Evolutionary conservation across 37 sponge, comb jelly and placozoan species (phyloP).

Genomic region (Beroe ovata): DNA sequence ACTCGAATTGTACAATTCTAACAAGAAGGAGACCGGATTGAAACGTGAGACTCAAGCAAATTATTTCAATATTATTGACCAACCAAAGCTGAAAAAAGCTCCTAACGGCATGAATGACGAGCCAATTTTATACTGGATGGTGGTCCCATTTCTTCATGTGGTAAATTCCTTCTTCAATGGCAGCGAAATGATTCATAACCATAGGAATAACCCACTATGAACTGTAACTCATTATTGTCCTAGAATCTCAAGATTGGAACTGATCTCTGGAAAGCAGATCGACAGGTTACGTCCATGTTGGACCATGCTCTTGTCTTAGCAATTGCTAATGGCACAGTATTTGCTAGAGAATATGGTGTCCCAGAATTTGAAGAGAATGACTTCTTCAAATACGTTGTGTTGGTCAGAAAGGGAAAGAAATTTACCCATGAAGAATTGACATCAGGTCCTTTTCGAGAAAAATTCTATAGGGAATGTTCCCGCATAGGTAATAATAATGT

Average conservation of each 20-base stretch:
- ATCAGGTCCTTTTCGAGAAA: not conserved
- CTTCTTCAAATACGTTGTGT: not conserved
- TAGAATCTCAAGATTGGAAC: not conserved
- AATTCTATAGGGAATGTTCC: not conserved
- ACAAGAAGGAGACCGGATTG: not conserved
- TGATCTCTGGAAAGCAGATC: not conserved
- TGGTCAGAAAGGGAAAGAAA: not conserved
- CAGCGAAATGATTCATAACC: too few species aligned
- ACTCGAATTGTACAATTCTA: not conserved
- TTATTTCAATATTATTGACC: not conserved
- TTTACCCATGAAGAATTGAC: not conserved
- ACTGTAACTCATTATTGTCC: too few species aligned
- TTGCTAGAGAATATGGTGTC: not conserved
- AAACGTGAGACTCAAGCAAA: not conserved
- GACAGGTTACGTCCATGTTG: not conserved
- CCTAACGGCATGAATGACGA: not conserved
- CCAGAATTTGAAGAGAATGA: not conserved
- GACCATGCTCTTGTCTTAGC: not conserved
- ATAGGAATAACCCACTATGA: too few species aligned
- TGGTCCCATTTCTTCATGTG: not conserved
- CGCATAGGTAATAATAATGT: slow-evolving; percentile 4
- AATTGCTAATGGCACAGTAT: not conserved
- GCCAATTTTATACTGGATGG: not conserved
- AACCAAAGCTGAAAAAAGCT: not conserved
- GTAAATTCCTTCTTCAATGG: too few species aligned